Evolutionary conservation across 1,140 invertebrate species (phyloP), one percentile per base, ranked within the genome.

Genomic region (Drosophila pseudoobscura): DNA sequence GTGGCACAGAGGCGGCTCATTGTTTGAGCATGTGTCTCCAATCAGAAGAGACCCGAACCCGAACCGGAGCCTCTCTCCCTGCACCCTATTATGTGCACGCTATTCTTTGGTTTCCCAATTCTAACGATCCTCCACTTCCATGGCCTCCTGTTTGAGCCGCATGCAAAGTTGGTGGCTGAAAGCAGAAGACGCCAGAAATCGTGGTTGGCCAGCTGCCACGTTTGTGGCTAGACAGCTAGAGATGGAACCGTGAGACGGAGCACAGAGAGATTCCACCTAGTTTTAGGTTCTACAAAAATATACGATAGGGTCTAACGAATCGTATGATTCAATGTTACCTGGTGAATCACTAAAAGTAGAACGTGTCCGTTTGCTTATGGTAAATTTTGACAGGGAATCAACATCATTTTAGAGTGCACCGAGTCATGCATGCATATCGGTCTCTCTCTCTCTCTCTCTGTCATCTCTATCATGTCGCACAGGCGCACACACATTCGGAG

Each of bases 1-100:
- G 49, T 56, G 59, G 56, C 78, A 65, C 73, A 77, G 68, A 69
- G 63, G 73, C 66, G 52, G 52, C 59, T 70, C 80, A 79, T 76
- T 84, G 71, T 84, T 72, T 55, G 50, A 51, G 55, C 55, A 62
- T 49, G 71, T 59, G 54, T 65, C 65, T 59, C 59, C 59, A 53
- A 49, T 47, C 51, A 46, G 47, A 58, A 39, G 29, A 31, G 35
- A 35, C 29, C 26, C 13, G 20, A 15, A 6, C 53, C 15, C 3
- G 20, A 22, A 5, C n/a, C 20, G 20, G 20, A 20, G 20, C 20
- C 2, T 24, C 3, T 44, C 6, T 17, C 8, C 15, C 2, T 52
- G 22, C 56, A 39, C 63, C 64, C 63, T 57, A 69, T 69, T 69
- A 69, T 35, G 51, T 50, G 66, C 66, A 69, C 66, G 66, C 64